Base-by-base conservation (phyloP, 2,888 invertebrate species). In the Diploptera punctata region DNA sequence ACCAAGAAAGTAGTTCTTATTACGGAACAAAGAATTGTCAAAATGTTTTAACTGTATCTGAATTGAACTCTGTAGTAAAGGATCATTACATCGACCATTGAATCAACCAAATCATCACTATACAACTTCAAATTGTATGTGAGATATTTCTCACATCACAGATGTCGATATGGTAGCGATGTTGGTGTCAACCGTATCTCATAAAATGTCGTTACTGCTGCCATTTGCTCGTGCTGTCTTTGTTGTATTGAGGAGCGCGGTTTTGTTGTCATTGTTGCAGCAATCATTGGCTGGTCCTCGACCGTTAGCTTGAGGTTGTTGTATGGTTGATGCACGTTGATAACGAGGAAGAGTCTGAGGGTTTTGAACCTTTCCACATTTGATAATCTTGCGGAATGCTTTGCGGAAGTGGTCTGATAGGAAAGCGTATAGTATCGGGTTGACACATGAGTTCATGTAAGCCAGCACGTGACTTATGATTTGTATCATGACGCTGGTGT, bases 371-470 rank as follows among this genome's bases (percentile, higher is more conserved):
- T 68, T 70, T 7, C 71, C 71, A 61, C 80, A 80, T 68, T 78
- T 77, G 52, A 80, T 90, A 62, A 90, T 88, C 82, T 90, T 89
- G 74, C 88, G 87, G 82, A 97, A 97, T 21, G 95, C 96, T 80
- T 95, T 92, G 78, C 97, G 89, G 84, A 98, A 97, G 85, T 96
- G 96, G 79, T 97, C 97, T 1, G 96, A 97, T 68, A 97, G 87
- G 83, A 97, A 95, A 4, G 97, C 97, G 84, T 98, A 98, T 67
- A 98, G 88, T 77, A 98, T 92, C 0, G 97, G 97, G 84, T 98
- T 97, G 79, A 98, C 92, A 82, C 97, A 97, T 79, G 94, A 94
- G 86, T 97, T 98, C 86, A 93, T 94, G 84, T 98, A 98, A 19
- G 97, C 97, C 74, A 93, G 84, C 21, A 93, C 92, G 79, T 94